Percentiles rank a stretch among this genome's conserved stretches.
phyloP scores from a whole-genome alignment of 2,888 invertebrate genomes.

The Ernsta delagoae region DNA sequence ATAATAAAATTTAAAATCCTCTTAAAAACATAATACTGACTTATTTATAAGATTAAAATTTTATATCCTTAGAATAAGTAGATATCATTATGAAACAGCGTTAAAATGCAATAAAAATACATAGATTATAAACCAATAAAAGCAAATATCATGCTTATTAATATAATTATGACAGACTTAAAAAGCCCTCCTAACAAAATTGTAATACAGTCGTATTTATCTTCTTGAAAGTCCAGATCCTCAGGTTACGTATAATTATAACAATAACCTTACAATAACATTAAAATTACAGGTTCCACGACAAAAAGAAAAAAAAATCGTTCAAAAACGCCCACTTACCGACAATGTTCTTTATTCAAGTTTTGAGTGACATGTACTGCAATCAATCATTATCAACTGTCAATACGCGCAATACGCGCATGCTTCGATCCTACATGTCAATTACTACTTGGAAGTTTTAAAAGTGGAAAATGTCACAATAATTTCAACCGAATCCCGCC shows the following conservation, averaged over 20 bases:
- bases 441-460: slow-evolving; percentile 25
- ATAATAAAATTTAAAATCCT: no score
- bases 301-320: not conserved
- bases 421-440: slow-evolving; percentile 17
- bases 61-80: no score
- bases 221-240: slow-evolving; percentile 31
- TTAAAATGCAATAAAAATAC: not conserved
- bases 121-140: not conserved
- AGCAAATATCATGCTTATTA: not conserved
- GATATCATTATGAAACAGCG: no score
- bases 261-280: no score
- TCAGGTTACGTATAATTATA: slow-evolving; percentile 27
- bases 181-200: not conserved
- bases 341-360: slow-evolving; percentile 5
- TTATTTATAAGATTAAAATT: no score
- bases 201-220: slow-evolving; percentile 10
- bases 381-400: slow-evolving; percentile 32
- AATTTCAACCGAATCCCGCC: slow-evolving; percentile 19
- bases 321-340: not conserved
- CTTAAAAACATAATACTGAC: no score
- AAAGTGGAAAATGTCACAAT: slow-evolving; percentile 31
- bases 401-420: slow-evolving; percentile 21
- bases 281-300: slow-evolving; percentile 12
- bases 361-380: slow-evolving; percentile 13
- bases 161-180: not conserved